Base-by-base conservation (phyloP, 35 echinoderm and acorn worm species). In the Ophioderma brevispina region DNA sequence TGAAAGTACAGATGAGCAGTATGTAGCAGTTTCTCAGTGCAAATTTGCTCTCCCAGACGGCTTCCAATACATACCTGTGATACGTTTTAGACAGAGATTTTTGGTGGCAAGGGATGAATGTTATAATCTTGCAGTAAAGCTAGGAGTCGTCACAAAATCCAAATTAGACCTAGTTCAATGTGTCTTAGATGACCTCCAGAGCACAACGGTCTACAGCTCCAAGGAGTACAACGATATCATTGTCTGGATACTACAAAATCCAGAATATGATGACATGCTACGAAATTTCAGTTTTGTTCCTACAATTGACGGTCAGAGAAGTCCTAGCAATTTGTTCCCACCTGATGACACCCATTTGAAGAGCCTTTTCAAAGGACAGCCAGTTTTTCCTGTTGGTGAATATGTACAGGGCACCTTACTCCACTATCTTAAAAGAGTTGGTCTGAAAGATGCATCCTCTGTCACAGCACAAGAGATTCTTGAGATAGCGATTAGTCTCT, bases 381-480 rank as follows among this genome's bases (percentile, higher is more conserved):
- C 0, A 19, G 78, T 37, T 30, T 82, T 64, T 84, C 52, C 78
- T 39, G 18, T 76, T 38, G 32, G 63, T 38, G 32, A 23, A 13
- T 78, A 90, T 84, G 41, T 46, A 1, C 8, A 63, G 36, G 83
- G 52, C 15, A 82, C 39, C 64, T 33, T 37, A 32, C 80, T 78
- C 8, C 35, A 17, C 35, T 15, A 31, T 35, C 23, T 50, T 31
- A 80, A 55, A 76, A 46, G 79, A 81, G 52, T 56, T 28, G 37
- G 78, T 38, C 43, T 49, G 36, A 39, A 35, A 33, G 39, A 34
- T 11, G 32, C 14, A 64, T 2, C 38, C 25, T 1, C 11, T 25
- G 49, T 90, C 1, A 82, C 64, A 50, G 21, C 83, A 32, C 5
- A 63, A 43, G 52, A 85, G 19, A 31, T 85, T 1, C 63, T 85